Conservation (phyloP, 2,888 invertebrate genomes). For the Drosophila sordidapex region DNA sequence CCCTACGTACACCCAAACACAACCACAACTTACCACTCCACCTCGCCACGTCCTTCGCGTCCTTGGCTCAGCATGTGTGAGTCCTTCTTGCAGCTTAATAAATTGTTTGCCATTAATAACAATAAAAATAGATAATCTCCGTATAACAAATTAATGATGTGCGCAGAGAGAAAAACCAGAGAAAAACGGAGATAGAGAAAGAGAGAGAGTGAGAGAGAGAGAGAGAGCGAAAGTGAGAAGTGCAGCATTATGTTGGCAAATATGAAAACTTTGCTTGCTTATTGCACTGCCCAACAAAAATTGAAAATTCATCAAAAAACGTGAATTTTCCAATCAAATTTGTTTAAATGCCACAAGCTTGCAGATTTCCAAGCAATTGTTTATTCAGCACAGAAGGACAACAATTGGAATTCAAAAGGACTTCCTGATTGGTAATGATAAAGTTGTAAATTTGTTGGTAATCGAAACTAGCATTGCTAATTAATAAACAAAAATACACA, state of each 20-base stretch:
- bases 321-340: background rate
- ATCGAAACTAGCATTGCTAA: no score
- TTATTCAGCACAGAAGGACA: background rate
- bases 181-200: constrained; percentile 8
- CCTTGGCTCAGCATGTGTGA: constrained; percentile 54
- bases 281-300: constrained; percentile 50
- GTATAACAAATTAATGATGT: constrained; percentile 83
- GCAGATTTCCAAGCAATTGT: background rate
- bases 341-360: background rate
- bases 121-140: constrained; percentile 84
- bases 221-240: background rate
- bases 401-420: background rate
- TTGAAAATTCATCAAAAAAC: background rate
- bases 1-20: background rate
- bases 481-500: background rate
- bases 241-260: constrained; percentile 40
- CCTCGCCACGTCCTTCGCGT: constrained; percentile 5
- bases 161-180: constrained; percentile 43
- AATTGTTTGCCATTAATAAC: constrained; percentile 83
- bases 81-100: constrained; percentile 76
- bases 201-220: background rate
- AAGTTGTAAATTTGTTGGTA: background rate
- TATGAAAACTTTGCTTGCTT: constrained; percentile 58
- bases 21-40: background rate
- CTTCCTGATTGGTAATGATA: no score